These are phyloP conservation scores for Ophioderma brevispina DNA, from an alignment of 35 echinoderm and acorn worm genomes.

Conservation along the genomic window DNA sequence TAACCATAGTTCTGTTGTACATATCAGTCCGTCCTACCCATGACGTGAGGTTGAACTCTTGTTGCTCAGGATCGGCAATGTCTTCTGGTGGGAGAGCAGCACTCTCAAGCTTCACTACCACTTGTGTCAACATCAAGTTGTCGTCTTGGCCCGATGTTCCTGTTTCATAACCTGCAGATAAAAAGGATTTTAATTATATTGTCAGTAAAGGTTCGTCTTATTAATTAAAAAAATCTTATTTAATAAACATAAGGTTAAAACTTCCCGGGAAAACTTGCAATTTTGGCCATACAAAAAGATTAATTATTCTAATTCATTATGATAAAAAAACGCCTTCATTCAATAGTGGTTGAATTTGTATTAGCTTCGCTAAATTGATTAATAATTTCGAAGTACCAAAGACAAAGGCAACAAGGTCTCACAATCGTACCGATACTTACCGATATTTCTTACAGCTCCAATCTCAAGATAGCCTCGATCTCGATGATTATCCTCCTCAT, in stretches of 20 bases:
- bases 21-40: conserved; percentile 48
- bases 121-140: conserved; percentile 66
- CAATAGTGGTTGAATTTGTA: too few relatives aligned
- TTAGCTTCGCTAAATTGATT: not conserved
- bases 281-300: too few relatives aligned
- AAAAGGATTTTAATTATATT: too few relatives aligned
- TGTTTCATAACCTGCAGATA: not conserved
- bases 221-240: too few relatives aligned
- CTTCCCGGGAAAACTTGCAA: too few relatives aligned
- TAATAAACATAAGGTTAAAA: too few relatives aligned
- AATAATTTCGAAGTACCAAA: too few relatives aligned
- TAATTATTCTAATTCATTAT: too few relatives aligned
- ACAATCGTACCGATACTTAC: too few relatives aligned
- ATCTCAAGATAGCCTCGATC: conserved; percentile 73
- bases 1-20: conserved; percentile 18
- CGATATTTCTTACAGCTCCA: conserved; percentile 79
- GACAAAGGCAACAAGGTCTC: too few relatives aligned
- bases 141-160: not conserved
- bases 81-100: conserved; percentile 68
- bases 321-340: too few relatives aligned
- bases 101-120: conserved; percentile 78
- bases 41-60: conserved; percentile 46
- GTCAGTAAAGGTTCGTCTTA: too few relatives aligned
- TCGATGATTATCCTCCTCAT: conserved; percentile 78
- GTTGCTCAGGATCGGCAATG: conserved; percentile 41